Evolutionary conservation across 2,113 vertebrate species (phyloP).

Genomic region (Ceratotherium simum): DNA sequence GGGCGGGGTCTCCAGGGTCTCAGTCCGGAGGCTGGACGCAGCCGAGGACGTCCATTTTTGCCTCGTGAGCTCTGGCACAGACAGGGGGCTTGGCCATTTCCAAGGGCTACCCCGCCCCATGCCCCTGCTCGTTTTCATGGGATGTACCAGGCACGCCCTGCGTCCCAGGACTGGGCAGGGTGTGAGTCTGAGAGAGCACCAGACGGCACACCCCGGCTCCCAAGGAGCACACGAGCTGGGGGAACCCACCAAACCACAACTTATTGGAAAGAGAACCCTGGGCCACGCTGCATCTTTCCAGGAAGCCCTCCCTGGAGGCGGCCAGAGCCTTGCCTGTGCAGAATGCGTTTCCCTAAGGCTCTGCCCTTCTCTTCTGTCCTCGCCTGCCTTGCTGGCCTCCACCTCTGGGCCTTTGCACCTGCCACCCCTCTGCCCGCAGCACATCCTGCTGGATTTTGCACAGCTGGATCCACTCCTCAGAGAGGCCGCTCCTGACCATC

Average conservation of each 20-base stretch:
- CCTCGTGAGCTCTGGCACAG: not conserved
- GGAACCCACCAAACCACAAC: accelerated
- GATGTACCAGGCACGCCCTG: too few relatives aligned
- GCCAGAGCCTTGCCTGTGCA: accelerated
- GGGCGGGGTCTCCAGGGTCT: not conserved
- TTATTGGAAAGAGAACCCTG: not conserved
- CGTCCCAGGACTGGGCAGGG: not conserved
- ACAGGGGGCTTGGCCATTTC: accelerated
- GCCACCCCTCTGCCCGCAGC: not conserved
- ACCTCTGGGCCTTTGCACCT: not conserved
- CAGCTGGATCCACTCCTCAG: not conserved
- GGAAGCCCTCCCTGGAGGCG: not conserved
- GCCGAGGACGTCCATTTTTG: not conserved
- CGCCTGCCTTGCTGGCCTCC: not conserved
- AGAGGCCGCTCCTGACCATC: not conserved
- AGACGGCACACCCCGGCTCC: accelerated
- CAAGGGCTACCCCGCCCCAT: not conserved
- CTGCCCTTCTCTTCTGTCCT: not conserved
- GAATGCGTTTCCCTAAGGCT: not conserved
- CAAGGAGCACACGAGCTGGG: accelerated
- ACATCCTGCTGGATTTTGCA: accelerated
- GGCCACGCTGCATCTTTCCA: accelerated
- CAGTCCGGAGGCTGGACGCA: accelerated
- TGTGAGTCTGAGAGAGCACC: not conserved
- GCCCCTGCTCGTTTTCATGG: not conserved